Percentiles rank a stretch among this genome's conserved stretches.
Conservation (phyloP, 1,140 invertebrate genomes). For the Oedothorax gibbosus region DNA sequence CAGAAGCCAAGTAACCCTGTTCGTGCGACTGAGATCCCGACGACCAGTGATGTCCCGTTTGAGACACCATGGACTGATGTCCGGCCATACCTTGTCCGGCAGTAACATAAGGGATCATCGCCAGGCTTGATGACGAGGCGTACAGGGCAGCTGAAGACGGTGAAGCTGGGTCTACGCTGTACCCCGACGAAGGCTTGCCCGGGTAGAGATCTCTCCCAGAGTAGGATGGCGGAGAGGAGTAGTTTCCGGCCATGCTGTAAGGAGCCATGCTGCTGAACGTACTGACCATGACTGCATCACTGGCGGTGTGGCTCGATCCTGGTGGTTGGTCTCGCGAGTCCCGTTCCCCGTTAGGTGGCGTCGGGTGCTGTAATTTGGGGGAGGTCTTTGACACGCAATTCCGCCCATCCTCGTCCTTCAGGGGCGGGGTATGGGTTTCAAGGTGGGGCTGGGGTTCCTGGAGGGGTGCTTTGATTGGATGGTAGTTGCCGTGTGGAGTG, state of each 20-base stretch:
- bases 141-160: constrained; percentile 40
- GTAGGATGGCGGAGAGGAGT: constrained; percentile 53
- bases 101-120: constrained; percentile 53
- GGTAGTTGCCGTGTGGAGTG: constrained; percentile 14
- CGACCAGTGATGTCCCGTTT: constrained; percentile 27
- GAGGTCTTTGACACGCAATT: background rate
- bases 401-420: constrained; percentile 11
- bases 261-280: constrained; percentile 61
- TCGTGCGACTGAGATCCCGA: constrained; percentile 46
- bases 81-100: constrained; percentile 36
- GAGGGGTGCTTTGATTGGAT: constrained; percentile 24
- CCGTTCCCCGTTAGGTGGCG: constrained; percentile 42
- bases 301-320: constrained; percentile 16
- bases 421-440: constrained; percentile 13
- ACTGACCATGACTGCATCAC: constrained; percentile 60
- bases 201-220: constrained; percentile 54
- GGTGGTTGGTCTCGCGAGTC: background rate
- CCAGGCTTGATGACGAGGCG: constrained; percentile 30
- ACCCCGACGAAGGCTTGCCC: constrained; percentile 44
- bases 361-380: constrained; percentile 25
- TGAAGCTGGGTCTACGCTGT: constrained; percentile 6
- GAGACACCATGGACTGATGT: constrained; percentile 51
- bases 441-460: constrained; percentile 7
- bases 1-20: constrained; percentile 48
- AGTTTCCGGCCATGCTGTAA: constrained; percentile 59